Conservation (phyloP, 1,140 invertebrate species). For the Formica exsecta region DNA sequence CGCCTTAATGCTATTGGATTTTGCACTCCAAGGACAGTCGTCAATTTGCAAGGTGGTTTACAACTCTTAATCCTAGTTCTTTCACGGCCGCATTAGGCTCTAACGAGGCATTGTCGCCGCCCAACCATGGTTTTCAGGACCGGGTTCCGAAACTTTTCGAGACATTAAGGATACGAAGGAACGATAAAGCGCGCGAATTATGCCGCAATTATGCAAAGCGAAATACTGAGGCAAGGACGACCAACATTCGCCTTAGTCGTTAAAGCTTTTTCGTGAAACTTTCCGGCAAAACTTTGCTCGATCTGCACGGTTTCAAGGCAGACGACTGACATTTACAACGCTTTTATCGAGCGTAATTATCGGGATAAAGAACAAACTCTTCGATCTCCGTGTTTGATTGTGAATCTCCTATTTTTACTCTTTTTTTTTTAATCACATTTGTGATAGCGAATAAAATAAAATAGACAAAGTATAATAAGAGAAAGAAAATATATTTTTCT, state of each 20-base stretch:
- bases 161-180: conserved; percentile 77
- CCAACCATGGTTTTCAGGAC: background rate
- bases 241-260: conserved; percentile 44
- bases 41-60: conserved; percentile 81
- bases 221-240: conserved; percentile 25
- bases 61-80: conserved; percentile 81
- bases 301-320: background rate
- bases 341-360: conserved; percentile 38
- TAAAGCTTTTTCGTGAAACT: conserved; percentile 67
- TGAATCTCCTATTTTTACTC: background rate
- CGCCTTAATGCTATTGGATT: conserved; percentile 47
- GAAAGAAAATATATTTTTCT: background rate
- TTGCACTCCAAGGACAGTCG: conserved; percentile 29
- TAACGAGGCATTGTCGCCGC: conserved; percentile 80
- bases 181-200: conserved; percentile 79
- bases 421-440: background rate
- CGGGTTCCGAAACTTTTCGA: conserved; percentile 64
- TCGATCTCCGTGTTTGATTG: background rate
- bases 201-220: conserved; percentile 79
- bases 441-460: background rate
- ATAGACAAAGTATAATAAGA: background rate
- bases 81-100: conserved; percentile 73
- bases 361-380: conserved; percentile 12
- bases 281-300: conserved; percentile 17
- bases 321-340: conserved; percentile 39